Evolutionary conservation across 2,113 vertebrate genomes (phyloP).

Genomic region (Ceyx margarethae): DNA sequence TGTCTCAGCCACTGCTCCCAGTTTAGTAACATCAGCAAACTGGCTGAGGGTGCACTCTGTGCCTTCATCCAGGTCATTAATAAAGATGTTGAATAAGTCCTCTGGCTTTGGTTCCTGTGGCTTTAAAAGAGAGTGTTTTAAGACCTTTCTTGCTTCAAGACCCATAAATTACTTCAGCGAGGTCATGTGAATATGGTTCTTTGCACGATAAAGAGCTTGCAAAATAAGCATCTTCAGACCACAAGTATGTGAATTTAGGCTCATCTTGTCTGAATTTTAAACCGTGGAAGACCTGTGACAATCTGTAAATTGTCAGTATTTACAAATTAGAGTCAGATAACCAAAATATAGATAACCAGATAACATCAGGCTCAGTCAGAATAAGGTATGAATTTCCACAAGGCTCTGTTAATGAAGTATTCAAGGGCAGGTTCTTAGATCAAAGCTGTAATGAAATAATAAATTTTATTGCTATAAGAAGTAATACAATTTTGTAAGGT

Average conservation of each 20-base stretch:
- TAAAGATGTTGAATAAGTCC: neutral
- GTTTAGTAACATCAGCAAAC: too few species aligned
- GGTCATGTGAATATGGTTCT: neutral
- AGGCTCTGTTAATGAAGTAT: neutral
- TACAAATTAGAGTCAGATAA: neutral
- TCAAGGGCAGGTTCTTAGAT: neutral
- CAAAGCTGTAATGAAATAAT: neutral
- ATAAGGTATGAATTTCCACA: neutral
- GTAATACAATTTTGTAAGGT: neutral
- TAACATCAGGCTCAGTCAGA: neutral
- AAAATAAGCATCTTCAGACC: constrained; percentile 14
- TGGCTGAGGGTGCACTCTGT: too few species aligned
- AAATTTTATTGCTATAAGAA: neutral
- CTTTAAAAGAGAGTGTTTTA: neutral
- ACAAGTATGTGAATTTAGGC: neutral
- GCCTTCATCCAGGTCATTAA: too few species aligned
- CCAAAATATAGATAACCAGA: neutral
- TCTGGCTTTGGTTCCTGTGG: neutral
- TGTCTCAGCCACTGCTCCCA: too few species aligned
- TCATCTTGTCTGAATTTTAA: constrained; percentile 7
- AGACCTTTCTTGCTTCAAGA: neutral
- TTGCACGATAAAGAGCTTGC: neutral
- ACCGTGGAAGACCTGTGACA: neutral
- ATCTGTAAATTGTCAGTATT: neutral
- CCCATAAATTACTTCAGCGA: neutral